phyloP scores from a whole-genome alignment of 2,888 invertebrate species.

The Luperina testacea region DNA sequence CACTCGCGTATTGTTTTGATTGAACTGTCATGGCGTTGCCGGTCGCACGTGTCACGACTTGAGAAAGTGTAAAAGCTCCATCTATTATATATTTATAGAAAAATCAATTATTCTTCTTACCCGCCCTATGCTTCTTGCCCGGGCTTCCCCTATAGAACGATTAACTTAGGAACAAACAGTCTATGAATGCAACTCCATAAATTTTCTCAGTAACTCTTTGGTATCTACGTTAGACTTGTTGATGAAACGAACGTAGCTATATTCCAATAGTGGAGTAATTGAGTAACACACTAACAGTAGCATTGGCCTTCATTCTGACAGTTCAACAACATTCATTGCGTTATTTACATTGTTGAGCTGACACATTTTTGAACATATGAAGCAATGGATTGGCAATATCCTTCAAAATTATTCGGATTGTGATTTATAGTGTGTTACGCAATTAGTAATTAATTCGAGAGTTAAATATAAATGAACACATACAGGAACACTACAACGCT shows the following conservation, averaged over 20 bases:
- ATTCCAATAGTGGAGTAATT: no score
- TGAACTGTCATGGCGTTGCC: no score
- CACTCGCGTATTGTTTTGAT: no score
- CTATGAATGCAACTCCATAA: neutral
- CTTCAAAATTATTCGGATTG: neutral
- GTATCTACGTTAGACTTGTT: neutral
- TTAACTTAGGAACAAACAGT: neutral
- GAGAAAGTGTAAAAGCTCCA: no score
- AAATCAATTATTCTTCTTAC: no score
- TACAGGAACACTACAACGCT: conserved; percentile 11
- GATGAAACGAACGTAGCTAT: neutral
- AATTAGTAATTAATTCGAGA: neutral
- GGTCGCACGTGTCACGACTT: no score
- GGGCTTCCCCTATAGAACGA: no score
- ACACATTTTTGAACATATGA: neutral
- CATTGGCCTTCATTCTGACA: neutral
- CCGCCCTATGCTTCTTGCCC: no score
- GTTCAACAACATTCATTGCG: neutral
- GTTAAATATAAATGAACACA: neutral
- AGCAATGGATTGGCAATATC: neutral
- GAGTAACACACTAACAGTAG: no score
- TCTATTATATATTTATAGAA: no score
- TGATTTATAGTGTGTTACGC: neutral
- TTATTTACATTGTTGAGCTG: neutral
- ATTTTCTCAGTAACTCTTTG: neutral